These are phyloP conservation scores for Macaria liturata DNA, from an alignment of 2,888 invertebrate species.

Conservation along the genomic window DNA sequence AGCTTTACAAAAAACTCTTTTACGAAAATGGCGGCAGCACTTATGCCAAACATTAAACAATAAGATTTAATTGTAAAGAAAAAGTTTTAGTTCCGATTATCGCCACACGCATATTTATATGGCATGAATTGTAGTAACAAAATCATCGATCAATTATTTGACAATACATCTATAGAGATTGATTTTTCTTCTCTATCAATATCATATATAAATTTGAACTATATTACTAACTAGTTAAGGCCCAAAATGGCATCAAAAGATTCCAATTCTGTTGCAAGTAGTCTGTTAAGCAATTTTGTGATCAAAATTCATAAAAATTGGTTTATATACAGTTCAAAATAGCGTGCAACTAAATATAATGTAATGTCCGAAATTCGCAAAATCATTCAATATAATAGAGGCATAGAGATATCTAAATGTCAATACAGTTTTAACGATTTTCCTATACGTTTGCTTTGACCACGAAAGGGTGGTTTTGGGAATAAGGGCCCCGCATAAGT, in stretches of 20 bases:
- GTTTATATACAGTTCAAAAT: no score
- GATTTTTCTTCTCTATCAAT: conserved; percentile 1
- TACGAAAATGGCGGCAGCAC: no score
- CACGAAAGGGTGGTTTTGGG: conserved; percentile 8
- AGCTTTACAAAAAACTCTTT: no score
- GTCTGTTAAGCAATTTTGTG: no score
- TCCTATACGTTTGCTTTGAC: conserved; percentile 20
- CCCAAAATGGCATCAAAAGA: conserved; percentile 18
- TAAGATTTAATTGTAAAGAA: no score
- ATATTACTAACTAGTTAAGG: conserved; percentile 17
- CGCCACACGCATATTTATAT: conserved; percentile 16
- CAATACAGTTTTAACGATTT: conserved; percentile 35
- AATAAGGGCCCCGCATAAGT: conserved; percentile 10
- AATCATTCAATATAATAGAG: conserved; percentile 47
- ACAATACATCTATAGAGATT: conserved; percentile 15
- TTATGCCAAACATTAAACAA: no score
- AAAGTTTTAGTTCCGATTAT: no score
- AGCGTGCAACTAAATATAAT: no score
- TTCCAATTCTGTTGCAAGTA: no score
- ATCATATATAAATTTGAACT: not conserved
- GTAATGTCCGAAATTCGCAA: conserved; percentile 34
- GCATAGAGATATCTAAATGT: conserved; percentile 19
- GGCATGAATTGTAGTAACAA: conserved; percentile 33
- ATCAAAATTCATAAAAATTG: no score
- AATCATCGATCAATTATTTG: conserved; percentile 43